phyloP scores from a whole-genome alignment of 2,888 invertebrate genomes.

The Lepidocyrtoides sp. region DNA sequence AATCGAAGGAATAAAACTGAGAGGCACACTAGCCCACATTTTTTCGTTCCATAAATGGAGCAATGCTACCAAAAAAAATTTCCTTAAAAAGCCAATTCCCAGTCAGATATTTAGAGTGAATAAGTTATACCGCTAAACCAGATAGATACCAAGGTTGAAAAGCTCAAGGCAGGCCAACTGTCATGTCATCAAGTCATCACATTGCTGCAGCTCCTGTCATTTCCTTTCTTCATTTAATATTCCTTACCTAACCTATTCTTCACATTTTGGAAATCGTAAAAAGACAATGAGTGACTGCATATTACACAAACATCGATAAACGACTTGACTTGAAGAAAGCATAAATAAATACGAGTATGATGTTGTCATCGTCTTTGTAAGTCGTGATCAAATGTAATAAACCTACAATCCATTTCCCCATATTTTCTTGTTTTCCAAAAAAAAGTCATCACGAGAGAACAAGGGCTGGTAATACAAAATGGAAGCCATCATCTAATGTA shows the following conservation, averaged over 20 bases:
- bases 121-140: background rate
- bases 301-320: background rate
- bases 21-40: conserved; percentile 58
- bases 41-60: background rate
- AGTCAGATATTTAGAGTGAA: conserved; percentile 18
- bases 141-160: conserved; percentile 41
- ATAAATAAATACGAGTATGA: background rate
- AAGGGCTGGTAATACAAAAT: background rate
- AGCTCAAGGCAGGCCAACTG: conserved; percentile 37
- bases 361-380: conserved; percentile 1
- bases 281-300: no score
- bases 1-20: background rate
- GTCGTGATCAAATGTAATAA: conserved; percentile 58
- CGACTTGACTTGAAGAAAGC: background rate
- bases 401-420: conserved; percentile 1
- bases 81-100: conserved; percentile 35
- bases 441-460: background rate
- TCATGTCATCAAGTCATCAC: conserved; percentile 40
- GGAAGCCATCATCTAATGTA: background rate
- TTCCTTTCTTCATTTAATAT: background rate
- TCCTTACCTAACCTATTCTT: no score
- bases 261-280: no score
- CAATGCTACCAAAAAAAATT: conserved; percentile 28
- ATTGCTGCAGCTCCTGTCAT: background rate
- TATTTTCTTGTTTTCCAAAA: background rate